Evolutionary conservation across 2,113 vertebrate genomes (phyloP).

Genomic region (Leptosomus discolor): DNA sequence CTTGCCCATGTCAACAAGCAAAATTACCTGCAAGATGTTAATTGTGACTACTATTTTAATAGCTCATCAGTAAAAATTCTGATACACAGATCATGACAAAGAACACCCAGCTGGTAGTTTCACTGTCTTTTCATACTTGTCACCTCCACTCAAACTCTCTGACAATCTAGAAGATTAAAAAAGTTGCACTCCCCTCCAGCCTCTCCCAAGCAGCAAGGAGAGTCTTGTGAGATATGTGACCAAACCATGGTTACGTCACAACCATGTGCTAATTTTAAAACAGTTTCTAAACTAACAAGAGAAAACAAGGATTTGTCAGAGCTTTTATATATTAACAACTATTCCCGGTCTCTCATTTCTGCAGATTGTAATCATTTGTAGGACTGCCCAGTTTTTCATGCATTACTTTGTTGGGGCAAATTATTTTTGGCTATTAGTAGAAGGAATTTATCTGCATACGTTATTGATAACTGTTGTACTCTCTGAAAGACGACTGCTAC

Average conservation of each 20-base stretch:
- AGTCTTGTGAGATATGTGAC: neutral
- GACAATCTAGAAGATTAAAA: neutral
- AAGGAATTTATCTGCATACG: slow-evolving; percentile 89
- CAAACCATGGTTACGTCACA: neutral
- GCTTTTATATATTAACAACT: neutral
- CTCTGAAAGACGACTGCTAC: slow-evolving; percentile 82
- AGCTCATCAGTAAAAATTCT: neutral
- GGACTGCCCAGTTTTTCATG: slow-evolving; percentile 83
- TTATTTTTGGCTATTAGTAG: slow-evolving; percentile 91
- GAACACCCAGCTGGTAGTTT: neutral
- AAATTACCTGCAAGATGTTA: neutral
- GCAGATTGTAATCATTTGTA: slow-evolving; percentile 81
- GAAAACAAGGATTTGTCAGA: neutral
- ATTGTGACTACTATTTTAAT: neutral
- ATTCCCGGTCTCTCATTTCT: neutral
- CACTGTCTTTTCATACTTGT: neutral
- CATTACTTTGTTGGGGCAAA: slow-evolving; percentile 93
- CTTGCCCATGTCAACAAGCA: neutral
- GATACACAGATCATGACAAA: neutral
- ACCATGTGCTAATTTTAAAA: neutral
- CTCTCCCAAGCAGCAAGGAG: neutral
- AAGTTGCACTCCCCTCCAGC: neutral
- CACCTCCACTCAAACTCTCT: neutral
- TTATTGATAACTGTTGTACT: slow-evolving; percentile 85
- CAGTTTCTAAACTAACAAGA: neutral